phyloP scores from a whole-genome alignment of 2,888 invertebrate species.

The Incurvaria masculella region DNA sequence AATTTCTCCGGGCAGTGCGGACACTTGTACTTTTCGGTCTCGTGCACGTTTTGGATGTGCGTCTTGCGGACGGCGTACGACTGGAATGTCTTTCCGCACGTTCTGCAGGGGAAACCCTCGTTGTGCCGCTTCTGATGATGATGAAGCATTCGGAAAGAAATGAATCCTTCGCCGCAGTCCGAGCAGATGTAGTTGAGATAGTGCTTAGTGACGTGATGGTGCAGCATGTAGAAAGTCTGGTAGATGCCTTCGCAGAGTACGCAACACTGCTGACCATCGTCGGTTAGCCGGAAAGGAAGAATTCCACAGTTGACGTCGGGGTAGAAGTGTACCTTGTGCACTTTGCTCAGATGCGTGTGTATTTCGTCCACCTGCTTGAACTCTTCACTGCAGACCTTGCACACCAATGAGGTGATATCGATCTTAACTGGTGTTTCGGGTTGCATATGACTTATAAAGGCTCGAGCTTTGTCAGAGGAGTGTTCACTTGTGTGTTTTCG shows the following conservation, averaged over 20 bases:
- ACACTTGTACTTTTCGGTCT: not conserved
- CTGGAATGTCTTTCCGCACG: too few species aligned
- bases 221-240: slow-evolving; percentile 26
- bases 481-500: not conserved
- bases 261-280: slow-evolving; percentile 16
- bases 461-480: not conserved
- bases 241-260: slow-evolving; percentile 25
- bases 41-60: not conserved
- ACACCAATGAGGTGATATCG: not conserved
- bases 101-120: too few species aligned
- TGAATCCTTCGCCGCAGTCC: too few species aligned
- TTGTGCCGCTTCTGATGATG: too few species aligned
- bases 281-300: slow-evolving; percentile 28
- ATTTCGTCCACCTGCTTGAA: not conserved
- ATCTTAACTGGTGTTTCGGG: not conserved
- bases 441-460: not conserved
- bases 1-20: not conserved
- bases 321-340: slow-evolving; percentile 18
- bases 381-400: not conserved
- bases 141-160: too few species aligned
- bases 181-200: slow-evolving; percentile 10
- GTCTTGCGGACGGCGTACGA: not conserved
- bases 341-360: not conserved
- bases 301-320: slow-evolving; percentile 26
- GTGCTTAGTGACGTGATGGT: slow-evolving; percentile 31